Conservation (phyloP, 2,888 invertebrate genomes). For the Sinotaia quadrata region DNA sequence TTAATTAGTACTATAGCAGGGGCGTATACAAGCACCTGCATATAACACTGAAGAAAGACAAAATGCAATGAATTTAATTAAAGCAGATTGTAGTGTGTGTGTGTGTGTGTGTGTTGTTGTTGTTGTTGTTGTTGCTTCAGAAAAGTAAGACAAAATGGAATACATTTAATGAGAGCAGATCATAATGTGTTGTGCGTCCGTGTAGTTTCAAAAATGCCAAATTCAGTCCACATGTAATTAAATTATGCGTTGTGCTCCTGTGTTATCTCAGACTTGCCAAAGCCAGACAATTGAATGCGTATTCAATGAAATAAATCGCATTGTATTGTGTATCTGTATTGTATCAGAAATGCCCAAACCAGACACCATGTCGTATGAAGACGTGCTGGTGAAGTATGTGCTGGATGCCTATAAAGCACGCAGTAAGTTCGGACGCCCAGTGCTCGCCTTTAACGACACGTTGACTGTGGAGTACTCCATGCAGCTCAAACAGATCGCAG, state of each 20-base stretch:
- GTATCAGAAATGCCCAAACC: slow-evolving; percentile 12
- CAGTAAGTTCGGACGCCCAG: slow-evolving; percentile 67
- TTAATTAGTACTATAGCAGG: no score
- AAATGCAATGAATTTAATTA: no score
- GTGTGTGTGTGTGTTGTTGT: no score
- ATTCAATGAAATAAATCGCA: neutral
- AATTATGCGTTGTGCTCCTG: neutral
- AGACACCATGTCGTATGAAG: slow-evolving; percentile 59
- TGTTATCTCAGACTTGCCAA: neutral
- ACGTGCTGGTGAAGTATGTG: slow-evolving; percentile 62
- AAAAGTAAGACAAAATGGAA: no score
- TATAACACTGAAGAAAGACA: no score
- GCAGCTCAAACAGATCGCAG: slow-evolving; percentile 70
- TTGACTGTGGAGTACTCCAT: slow-evolving; percentile 66
- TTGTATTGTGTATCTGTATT: neutral
- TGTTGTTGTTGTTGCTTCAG: no score
- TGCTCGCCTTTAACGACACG: slow-evolving; percentile 64
- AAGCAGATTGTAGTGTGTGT: no score
- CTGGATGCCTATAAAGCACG: slow-evolving; percentile 62
- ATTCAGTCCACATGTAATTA: neutral
- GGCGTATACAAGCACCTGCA: no score
- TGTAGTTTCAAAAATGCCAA: no score
- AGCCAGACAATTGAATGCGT: neutral
- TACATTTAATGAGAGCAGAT: no score
- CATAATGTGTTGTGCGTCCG: no score